Evolutionary conservation across 2,888 invertebrate species (phyloP).

Genomic region (Campaea margaritaria): DNA sequence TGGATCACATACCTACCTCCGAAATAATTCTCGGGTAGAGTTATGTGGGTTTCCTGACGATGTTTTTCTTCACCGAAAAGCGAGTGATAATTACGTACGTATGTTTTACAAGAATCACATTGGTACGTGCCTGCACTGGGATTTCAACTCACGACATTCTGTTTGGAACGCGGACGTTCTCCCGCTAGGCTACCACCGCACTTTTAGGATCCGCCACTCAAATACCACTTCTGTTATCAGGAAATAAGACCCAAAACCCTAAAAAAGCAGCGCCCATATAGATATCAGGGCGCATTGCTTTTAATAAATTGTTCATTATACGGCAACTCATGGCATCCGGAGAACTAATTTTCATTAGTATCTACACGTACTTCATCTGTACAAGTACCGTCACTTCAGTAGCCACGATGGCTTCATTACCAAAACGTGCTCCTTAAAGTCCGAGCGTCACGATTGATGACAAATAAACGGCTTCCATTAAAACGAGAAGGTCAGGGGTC

Average conservation of each 20-base stretch:
- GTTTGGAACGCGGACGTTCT: too few species aligned
- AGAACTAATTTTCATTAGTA: constrained; percentile 33
- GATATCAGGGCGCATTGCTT: not conserved
- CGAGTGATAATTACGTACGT: too few species aligned
- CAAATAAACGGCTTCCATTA: constrained; percentile 12
- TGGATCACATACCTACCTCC: too few species aligned
- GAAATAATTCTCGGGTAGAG: too few species aligned
- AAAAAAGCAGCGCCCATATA: not conserved
- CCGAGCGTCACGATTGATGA: constrained; percentile 13
- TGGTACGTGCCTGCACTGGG: too few species aligned
- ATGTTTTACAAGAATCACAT: too few species aligned
- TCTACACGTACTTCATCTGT: not conserved
- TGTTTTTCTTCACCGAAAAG: too few species aligned
- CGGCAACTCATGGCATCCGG: constrained; percentile 12
- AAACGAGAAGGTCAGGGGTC: constrained; percentile 8
- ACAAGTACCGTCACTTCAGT: not conserved
- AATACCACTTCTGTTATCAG: not conserved
- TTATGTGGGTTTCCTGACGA: too few species aligned
- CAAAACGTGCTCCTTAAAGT: constrained; percentile 11
- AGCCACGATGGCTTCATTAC: not conserved
- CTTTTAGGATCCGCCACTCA: not conserved
- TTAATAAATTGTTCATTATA: constrained; percentile 27
- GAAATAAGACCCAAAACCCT: constrained; percentile 2
- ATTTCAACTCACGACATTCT: too few species aligned
- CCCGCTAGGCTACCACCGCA: not conserved